Evolutionary conservation across 2,888 invertebrate genomes (phyloP).

Genomic region (Melinaea marsaeus): DNA sequence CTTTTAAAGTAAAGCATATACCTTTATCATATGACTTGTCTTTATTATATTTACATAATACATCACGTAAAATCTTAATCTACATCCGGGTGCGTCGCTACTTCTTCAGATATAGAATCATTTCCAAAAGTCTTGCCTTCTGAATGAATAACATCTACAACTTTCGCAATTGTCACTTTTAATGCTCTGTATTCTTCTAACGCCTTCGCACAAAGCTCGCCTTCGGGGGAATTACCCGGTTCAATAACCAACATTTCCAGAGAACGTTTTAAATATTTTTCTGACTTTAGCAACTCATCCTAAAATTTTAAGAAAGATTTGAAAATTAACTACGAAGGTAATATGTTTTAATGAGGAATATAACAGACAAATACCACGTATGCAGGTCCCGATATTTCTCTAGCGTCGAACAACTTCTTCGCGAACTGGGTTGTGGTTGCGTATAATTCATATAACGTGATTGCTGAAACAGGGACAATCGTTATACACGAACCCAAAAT

Average conservation of each 20-base stretch:
- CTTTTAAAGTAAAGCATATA: no score
- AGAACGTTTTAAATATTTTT: slow-evolving; percentile 78
- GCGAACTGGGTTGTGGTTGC: slow-evolving; percentile 81
- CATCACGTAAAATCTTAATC: slow-evolving; percentile 12
- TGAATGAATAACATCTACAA: slow-evolving; percentile 55
- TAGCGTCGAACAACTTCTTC: slow-evolving; percentile 79
- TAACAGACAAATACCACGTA: slow-evolving; percentile 60
- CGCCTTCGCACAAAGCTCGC: slow-evolving; percentile 82
- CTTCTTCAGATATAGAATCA: slow-evolving; percentile 14
- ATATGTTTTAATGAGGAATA: not conserved
- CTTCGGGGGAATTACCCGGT: slow-evolving; percentile 84
- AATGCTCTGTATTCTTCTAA: slow-evolving; percentile 80
- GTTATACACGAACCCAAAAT: no score
- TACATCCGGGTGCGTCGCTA: slow-evolving; percentile 19
- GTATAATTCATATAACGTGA: slow-evolving; percentile 86
- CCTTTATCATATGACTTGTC: no score
- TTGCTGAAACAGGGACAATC: slow-evolving; percentile 68
- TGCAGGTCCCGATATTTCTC: slow-evolving; percentile 75
- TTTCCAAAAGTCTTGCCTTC: slow-evolving; percentile 52
- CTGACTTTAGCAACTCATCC: slow-evolving; percentile 77
- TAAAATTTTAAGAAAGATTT: slow-evolving; percentile 36
- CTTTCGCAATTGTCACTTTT: slow-evolving; percentile 67
- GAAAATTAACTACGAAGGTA: no score
- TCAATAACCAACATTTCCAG: slow-evolving; percentile 83
- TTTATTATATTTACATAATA: not conserved